Evolutionary conservation across 2,113 vertebrate species (phyloP).

Genomic region (Galbula dea): DNA sequence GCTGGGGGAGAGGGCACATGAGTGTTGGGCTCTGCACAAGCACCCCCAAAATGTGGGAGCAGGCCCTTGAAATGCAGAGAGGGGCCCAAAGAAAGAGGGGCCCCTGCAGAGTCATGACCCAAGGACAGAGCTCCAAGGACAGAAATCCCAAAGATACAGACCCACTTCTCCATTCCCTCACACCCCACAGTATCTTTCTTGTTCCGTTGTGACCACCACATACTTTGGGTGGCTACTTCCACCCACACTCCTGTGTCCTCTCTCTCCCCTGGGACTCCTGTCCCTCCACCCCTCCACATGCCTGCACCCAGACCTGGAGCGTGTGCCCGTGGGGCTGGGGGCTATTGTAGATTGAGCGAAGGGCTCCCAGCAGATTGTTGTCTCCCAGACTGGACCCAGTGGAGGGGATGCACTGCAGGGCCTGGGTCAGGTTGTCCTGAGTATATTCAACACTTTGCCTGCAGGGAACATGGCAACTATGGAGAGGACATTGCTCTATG

Average conservation of each 20-base stretch:
- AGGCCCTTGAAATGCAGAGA: background rate
- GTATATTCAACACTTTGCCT: background rate
- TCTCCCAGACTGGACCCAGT: background rate
- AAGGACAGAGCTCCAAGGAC: background rate
- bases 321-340: fast-evolving
- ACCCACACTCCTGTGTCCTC: background rate
- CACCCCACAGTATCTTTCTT: background rate
- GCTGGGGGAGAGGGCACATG: background rate
- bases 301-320: background rate
- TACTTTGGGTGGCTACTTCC: background rate
- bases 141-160: background rate
- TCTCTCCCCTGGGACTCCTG: background rate
- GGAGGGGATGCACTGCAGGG: background rate
- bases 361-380: background rate
- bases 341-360: background rate
- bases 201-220: background rate
- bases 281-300: background rate
- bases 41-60: background rate
- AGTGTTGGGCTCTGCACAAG: background rate
- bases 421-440: background rate
- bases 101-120: background rate
- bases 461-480: no score
- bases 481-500: background rate
- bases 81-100: background rate
- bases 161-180: background rate